These are phyloP conservation scores for Anarsia innoxiella DNA, from an alignment of 2,888 invertebrate species.

Conservation along the genomic window DNA sequence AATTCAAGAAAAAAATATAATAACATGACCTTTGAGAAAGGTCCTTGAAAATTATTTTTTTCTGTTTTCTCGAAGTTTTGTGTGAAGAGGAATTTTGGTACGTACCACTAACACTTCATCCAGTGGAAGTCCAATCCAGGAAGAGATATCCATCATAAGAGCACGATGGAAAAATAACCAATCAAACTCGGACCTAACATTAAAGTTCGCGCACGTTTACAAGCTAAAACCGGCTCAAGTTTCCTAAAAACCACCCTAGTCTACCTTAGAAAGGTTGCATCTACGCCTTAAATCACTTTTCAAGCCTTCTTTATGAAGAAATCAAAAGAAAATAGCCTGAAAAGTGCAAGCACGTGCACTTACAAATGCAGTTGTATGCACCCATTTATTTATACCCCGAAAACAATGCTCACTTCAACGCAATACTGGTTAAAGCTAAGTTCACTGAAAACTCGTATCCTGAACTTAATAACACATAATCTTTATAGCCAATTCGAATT, in stretches of 20 bases:
- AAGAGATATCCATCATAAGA: constrained; percentile 33
- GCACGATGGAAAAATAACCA: constrained; percentile 46
- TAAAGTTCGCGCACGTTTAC: constrained; percentile 38
- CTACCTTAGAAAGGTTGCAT: constrained; percentile 21
- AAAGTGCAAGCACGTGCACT: constrained; percentile 72
- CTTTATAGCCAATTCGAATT: constrained; percentile 65
- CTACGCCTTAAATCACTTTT: constrained; percentile 22
- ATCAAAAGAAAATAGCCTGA: constrained; percentile 52
- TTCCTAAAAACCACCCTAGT: constrained; percentile 17
- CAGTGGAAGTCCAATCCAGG: constrained; percentile 31
- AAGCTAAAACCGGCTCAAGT: constrained; percentile 22
- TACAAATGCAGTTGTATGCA: constrained; percentile 53
- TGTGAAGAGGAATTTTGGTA: constrained; percentile 23
- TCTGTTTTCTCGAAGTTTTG: neutral
- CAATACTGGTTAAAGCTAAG: constrained; percentile 15
- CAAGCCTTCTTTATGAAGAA: constrained; percentile 32
- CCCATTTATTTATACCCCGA: constrained; percentile 28
- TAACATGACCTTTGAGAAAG: neutral
- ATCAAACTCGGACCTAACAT: constrained; percentile 38
- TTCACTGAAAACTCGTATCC: constrained; percentile 20
- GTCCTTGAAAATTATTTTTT: constrained; percentile 5
- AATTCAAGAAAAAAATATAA: constrained; percentile 1
- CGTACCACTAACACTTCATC: constrained; percentile 66
- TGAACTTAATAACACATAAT: constrained; percentile 33
- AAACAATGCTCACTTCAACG: constrained; percentile 18